phyloP scores from a whole-genome alignment of 2,797 vertebrate genomes.

The Erpetoichthys calabaricus region DNA sequence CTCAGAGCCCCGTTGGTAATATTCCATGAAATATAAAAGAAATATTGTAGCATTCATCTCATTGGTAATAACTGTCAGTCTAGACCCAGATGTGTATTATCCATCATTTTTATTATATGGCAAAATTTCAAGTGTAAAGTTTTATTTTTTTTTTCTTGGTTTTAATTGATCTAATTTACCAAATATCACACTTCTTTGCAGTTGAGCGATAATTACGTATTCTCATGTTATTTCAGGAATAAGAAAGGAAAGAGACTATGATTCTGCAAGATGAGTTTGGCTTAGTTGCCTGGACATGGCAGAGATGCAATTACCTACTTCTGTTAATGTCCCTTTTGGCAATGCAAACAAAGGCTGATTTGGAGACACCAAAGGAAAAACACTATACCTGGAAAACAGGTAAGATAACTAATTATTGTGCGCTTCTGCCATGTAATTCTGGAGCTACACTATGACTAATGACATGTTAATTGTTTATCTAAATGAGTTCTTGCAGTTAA shows the following conservation, averaged over 20 bases:
- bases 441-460: no score
- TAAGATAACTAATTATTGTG: constrained; percentile 34
- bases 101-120: no score
- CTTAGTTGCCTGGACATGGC: constrained; percentile 53
- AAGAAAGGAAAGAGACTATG: constrained; percentile 72
- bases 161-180: no score
- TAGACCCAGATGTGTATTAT: no score
- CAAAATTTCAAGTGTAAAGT: no score
- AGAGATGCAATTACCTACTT: constrained; percentile 46
- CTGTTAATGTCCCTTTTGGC: constrained; percentile 56
- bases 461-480: background rate
- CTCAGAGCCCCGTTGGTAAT: no score
- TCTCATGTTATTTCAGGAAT: constrained; percentile 49
- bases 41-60: no score
- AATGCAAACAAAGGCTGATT: constrained; percentile 50
- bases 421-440: background rate
- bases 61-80: no score
- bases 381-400: constrained; percentile 89
- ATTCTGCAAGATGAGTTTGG: constrained; percentile 64
- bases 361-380: constrained; percentile 58
- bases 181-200: no score
- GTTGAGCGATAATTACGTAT: background rate
- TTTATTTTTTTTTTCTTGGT: no score
- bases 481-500: background rate
- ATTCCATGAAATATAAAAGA: no score